These are phyloP conservation scores for Scolopax bukidnonensis DNA, from an alignment of 2,797 vertebrate species.

Conservation along the genomic window DNA sequence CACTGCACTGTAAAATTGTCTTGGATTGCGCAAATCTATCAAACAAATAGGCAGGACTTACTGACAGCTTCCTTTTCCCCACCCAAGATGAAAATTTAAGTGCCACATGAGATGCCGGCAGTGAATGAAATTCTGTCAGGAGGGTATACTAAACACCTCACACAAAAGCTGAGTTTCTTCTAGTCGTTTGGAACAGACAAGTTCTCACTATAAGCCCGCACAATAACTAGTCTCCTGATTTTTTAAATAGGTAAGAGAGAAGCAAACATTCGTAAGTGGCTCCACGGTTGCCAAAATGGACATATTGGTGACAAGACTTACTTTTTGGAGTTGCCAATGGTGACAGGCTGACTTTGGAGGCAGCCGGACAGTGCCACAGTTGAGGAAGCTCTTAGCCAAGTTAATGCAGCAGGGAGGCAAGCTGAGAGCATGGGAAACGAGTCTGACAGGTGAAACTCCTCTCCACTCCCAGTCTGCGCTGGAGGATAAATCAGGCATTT, in stretches of 20 bases:
- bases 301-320: neutral
- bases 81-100: neutral
- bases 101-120: neutral
- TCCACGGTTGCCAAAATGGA: neutral
- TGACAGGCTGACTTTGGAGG: neutral
- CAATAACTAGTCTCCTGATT: neutral
- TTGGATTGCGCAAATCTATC: neutral
- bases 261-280: neutral
- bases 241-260: neutral
- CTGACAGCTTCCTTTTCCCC: neutral
- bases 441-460: constrained; percentile 1
- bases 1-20: neutral
- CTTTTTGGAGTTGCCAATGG: neutral
- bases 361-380: neutral
- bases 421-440: neutral
- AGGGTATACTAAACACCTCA: neutral
- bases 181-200: neutral
- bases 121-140: neutral
- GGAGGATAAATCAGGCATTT: neutral
- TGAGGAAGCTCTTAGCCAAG: neutral
- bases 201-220: neutral
- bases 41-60: neutral
- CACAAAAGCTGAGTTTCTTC: neutral
- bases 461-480: neutral
- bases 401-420: neutral